Evolutionary conservation across 2,113 vertebrate genomes (phyloP).

Genomic region (Xenopus borealis): DNA sequence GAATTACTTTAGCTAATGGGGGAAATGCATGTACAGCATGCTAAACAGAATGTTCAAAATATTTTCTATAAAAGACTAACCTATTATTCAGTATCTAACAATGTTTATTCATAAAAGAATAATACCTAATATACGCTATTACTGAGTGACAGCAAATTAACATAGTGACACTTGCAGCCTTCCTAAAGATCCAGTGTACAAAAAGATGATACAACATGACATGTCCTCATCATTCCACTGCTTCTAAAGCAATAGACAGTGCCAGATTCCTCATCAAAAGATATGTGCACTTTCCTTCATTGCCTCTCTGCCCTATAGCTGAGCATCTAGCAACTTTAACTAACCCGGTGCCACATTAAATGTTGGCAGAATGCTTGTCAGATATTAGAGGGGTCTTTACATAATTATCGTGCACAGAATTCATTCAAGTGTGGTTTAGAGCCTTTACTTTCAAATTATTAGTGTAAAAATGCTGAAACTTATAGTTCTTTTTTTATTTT

Average conservation of each 20-base stretch:
- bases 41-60: neutral
- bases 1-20: too few relatives aligned
- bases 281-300: neutral
- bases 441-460: too few relatives aligned
- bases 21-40: too few relatives aligned
- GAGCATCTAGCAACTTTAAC: neutral
- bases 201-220: constrained; percentile 63
- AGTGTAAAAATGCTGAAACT: too few relatives aligned
- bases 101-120: constrained; percentile 23
- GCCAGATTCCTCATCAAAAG: constrained; percentile 2
- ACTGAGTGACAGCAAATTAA: constrained; percentile 59
- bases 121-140: constrained; percentile 49
- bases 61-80: neutral
- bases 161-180: constrained; percentile 64
- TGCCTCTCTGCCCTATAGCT: neutral
- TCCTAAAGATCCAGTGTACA: constrained; percentile 61
- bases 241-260: neutral
- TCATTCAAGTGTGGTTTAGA: too few relatives aligned
- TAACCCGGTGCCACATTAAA: neutral
- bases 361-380: neutral
- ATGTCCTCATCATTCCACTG: constrained; percentile 29
- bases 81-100: neutral
- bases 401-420: too few relatives aligned
- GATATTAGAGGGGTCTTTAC: too few relatives aligned
- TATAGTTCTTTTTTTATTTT: too few relatives aligned